Evolutionary conservation across 1,140 invertebrate species (phyloP).

Genomic region (Magallana gigas): DNA sequence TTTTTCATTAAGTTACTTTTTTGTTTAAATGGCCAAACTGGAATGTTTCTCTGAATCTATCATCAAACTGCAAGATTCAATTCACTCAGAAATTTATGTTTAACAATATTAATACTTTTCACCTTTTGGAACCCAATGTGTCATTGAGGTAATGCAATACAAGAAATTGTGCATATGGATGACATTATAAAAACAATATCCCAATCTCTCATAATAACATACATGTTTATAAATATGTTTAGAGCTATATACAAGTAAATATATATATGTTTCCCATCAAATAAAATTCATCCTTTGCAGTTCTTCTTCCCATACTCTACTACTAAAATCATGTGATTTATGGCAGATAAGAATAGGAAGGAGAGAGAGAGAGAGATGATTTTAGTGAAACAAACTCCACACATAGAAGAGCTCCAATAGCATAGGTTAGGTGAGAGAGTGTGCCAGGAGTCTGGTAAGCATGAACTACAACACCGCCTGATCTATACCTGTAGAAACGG

Average conservation of each 20-base stretch:
- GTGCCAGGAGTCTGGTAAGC: slow-evolving; percentile 11
- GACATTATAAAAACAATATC: too few relatives aligned
- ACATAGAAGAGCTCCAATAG: slow-evolving; percentile 4
- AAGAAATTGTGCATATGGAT: too few relatives aligned
- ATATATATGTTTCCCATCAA: not conserved
- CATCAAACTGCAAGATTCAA: too few relatives aligned
- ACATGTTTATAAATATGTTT: not conserved
- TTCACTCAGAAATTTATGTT: too few relatives aligned
- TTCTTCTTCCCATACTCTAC: not conserved
- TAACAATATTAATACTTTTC: too few relatives aligned
- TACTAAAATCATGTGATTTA: not conserved
- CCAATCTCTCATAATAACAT: too few relatives aligned
- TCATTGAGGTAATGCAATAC: too few relatives aligned
- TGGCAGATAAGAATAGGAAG: not conserved
- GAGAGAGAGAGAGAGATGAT: not conserved
- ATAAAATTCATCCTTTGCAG: not conserved
- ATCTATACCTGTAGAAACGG: slow-evolving; percentile 95
- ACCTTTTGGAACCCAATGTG: too few relatives aligned
- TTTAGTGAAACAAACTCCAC: not conserved
- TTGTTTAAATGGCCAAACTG: too few relatives aligned
- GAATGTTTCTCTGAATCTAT: too few relatives aligned
- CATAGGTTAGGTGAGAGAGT: slow-evolving; percentile 9
- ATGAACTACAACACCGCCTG: slow-evolving; percentile 34
- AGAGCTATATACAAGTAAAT: not conserved
- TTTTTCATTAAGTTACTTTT: too few relatives aligned